These are phyloP conservation scores for Synanthedon myopaeformis DNA, from an alignment of 2,888 invertebrate species.

Conservation along the genomic window DNA sequence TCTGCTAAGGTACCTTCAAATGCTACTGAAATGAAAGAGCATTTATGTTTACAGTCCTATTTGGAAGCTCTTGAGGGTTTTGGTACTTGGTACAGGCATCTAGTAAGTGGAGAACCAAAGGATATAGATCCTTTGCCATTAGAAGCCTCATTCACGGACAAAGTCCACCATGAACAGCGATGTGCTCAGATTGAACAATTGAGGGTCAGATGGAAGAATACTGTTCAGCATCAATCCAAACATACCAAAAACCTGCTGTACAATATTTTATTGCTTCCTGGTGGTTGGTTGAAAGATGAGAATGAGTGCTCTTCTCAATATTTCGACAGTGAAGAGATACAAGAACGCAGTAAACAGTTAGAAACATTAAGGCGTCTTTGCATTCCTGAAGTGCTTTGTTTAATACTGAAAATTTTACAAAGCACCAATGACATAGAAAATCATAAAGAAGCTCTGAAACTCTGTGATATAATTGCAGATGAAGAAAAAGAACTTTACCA, in stretches of 20 bases:
- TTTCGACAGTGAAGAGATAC: conserved; percentile 52
- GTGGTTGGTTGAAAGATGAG: conserved; percentile 89
- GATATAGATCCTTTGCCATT: conserved; percentile 71
- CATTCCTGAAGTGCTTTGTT: conserved; percentile 84
- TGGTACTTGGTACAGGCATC: conserved; percentile 89
- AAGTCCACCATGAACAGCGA: conserved; percentile 88
- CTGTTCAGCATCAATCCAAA: conserved; percentile 78
- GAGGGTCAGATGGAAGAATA: conserved; percentile 79
- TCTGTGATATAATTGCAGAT: conserved; percentile 83
- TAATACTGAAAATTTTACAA: conserved; percentile 83
- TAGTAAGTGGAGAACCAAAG: conserved; percentile 82
- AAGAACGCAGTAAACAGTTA: conserved; percentile 76
- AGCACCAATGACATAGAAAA: conserved; percentile 81
- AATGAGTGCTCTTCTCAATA: conserved; percentile 58
- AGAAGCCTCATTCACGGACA: conserved; percentile 84
- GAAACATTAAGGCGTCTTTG: conserved; percentile 82
- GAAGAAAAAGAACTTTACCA: conserved; percentile 85
- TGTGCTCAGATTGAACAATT: conserved; percentile 84
- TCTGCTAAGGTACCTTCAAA: conserved; percentile 44
- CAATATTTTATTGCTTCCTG: conserved; percentile 89
- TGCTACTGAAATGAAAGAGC: conserved; percentile 77
- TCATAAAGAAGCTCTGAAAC: conserved; percentile 74
- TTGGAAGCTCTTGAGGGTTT: conserved; percentile 89
- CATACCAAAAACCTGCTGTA: conserved; percentile 83
- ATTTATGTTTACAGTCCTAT: conserved; percentile 89